Evolutionary conservation across 2,113 vertebrate species (phyloP).

Genomic region (Antechinus flavipes): DNA sequence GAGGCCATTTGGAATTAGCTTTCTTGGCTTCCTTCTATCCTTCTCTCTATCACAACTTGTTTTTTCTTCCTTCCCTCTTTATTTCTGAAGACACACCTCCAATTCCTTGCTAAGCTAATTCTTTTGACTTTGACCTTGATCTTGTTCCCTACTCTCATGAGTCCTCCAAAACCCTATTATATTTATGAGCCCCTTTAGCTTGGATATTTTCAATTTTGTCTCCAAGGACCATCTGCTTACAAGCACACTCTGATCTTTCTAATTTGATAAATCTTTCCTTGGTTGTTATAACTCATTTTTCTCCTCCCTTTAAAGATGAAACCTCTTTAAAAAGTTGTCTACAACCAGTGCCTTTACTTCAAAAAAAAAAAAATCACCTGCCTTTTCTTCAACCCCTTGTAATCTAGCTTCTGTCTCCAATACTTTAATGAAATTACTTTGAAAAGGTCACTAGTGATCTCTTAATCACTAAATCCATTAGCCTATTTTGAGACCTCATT

Average conservation of each 20-base stretch:
- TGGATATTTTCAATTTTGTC: neutral
- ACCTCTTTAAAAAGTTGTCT: neutral
- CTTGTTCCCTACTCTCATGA: neutral
- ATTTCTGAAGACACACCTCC: neutral
- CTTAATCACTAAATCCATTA: neutral
- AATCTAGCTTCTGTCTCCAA: neutral
- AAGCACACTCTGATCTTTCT: neutral
- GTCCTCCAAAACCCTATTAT: neutral
- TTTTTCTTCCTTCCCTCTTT: neutral
- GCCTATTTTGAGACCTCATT: neutral
- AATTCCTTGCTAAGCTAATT: neutral
- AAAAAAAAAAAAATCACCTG: neutral
- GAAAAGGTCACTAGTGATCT: neutral
- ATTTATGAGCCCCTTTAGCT: neutral
- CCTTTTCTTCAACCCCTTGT: neutral
- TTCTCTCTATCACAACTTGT: neutral
- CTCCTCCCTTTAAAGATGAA: neutral
- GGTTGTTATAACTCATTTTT: neutral
- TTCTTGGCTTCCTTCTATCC: neutral
- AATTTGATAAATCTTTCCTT: neutral
- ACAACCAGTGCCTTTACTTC: neutral
- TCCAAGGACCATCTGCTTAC: neutral
- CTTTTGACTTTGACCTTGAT: neutral
- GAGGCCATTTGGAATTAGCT: neutral
- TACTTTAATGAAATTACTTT: neutral